A percentile compares a stretch with the other conserved stretches of the same genome.
Conservation (phyloP, 2,113 vertebrate genomes). For the Myodes glareolus region DNA sequence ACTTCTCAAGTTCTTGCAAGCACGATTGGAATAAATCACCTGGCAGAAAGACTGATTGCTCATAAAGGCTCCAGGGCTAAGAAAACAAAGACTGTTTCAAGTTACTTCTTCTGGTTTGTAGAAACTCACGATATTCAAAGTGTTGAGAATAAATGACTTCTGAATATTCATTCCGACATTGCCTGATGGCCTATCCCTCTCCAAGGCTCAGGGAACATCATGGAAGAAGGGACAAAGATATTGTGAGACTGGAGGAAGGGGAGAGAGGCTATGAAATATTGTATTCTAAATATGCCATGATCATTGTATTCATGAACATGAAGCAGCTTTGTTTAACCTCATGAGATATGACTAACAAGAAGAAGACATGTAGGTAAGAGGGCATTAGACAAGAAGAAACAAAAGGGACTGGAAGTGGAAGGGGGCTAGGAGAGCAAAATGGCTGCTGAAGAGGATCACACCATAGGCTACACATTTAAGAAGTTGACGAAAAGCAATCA, state of each 20-base stretch:
- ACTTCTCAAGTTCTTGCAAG: background rate
- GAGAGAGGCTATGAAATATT: background rate
- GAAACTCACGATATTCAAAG: background rate
- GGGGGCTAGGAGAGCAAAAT: background rate
- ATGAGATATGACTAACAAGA: background rate
- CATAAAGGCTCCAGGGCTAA: background rate
- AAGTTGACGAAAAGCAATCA: background rate
- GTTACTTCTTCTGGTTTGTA: background rate
- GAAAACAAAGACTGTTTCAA: background rate
- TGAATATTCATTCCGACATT: background rate
- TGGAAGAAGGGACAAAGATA: background rate
- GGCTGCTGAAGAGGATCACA: background rate
- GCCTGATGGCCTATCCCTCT: background rate
- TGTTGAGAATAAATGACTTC: background rate
- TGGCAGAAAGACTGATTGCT: background rate
- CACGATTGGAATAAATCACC: background rate
- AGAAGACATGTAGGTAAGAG: background rate
- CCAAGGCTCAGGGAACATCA: background rate
- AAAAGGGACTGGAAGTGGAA: too few relatives aligned
- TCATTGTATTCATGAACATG: background rate
- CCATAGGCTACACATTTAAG: background rate
- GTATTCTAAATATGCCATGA: background rate
- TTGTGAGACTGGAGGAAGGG: background rate
- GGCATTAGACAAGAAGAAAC: background rate
- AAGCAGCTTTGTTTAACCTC: background rate